These are phyloP conservation scores for Desmodus rotundus DNA, from an alignment of 2,113 vertebrate genomes.

Conservation along the genomic window DNA sequence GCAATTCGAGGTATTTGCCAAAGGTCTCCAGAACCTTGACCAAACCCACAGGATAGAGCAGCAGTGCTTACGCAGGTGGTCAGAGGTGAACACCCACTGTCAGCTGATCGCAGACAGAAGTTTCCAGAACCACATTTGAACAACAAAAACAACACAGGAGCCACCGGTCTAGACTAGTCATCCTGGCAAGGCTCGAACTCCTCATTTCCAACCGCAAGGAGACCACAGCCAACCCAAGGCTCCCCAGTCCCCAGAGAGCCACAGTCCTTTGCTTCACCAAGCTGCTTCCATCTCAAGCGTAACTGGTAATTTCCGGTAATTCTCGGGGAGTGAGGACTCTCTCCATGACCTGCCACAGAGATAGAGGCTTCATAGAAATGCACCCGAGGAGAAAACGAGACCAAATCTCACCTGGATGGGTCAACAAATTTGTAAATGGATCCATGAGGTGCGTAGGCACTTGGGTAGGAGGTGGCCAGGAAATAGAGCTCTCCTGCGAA, in stretches of 20 bases:
- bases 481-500: slow-evolving; percentile 89
- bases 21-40: not conserved
- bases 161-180: not conserved
- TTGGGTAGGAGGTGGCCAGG: slow-evolving; percentile 86
- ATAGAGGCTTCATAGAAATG: not conserved
- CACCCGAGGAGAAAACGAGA: not conserved
- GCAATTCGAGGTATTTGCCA: not conserved
- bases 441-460: slow-evolving; percentile 80
- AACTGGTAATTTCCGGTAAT: not conserved
- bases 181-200: not conserved
- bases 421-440: slow-evolving; percentile 89
- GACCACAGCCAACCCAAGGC: not conserved
- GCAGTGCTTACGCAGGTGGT: not conserved
- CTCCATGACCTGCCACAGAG: not conserved
- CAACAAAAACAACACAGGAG: not conserved
- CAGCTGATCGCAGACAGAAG: not conserved
- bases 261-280: not conserved
- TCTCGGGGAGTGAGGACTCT: not conserved
- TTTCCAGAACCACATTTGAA: not conserved
- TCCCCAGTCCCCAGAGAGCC: not conserved
- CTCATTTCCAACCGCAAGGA: not conserved
- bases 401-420: slow-evolving; percentile 85
- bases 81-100: not conserved
- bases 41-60: not conserved
- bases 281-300: too few relatives aligned